A percentile compares a stretch with the other conserved stretches of the same genome.
These are phyloP conservation scores for Chrysoperla carnea DNA, from an alignment of 1,140 invertebrate species.

Conservation along the genomic window DNA sequence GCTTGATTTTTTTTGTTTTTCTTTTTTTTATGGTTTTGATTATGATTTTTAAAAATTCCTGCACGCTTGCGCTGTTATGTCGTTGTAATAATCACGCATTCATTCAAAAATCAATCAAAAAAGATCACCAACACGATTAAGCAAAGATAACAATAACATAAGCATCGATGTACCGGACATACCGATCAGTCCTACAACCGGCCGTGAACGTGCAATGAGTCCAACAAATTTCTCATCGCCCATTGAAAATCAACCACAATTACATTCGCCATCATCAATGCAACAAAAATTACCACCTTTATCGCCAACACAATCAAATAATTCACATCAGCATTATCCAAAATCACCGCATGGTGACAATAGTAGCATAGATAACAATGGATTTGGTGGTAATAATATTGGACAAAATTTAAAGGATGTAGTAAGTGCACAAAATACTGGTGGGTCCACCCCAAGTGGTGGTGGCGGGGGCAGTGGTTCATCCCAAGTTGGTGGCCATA, in stretches of 20 bases:
- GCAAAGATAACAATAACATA: neutral
- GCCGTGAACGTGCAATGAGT: constrained; percentile 14
- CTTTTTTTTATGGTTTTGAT: neutral
- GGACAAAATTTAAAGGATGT: no score
- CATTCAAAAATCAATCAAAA: neutral
- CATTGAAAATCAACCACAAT: no score
- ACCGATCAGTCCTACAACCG: neutral
- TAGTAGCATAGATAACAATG: no score
- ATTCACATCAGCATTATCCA: no score
- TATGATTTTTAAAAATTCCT: neutral
- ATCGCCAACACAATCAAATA: no score
- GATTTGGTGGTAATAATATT: no score
- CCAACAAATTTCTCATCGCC: constrained; percentile 11
- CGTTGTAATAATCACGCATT: neutral
- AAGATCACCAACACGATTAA: neutral
- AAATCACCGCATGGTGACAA: no score
- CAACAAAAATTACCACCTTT: no score
- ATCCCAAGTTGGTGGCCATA: neutral
- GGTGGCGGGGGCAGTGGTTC: no score
- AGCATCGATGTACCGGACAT: neutral
- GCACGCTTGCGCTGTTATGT: neutral
- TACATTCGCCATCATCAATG: no score
- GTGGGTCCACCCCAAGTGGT: no score
- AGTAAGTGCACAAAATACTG: no score
- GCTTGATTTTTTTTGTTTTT: neutral